Base-by-base conservation (phyloP, 2,797 vertebrate genomes). In the Sebastes kiyomatsui region DNA sequence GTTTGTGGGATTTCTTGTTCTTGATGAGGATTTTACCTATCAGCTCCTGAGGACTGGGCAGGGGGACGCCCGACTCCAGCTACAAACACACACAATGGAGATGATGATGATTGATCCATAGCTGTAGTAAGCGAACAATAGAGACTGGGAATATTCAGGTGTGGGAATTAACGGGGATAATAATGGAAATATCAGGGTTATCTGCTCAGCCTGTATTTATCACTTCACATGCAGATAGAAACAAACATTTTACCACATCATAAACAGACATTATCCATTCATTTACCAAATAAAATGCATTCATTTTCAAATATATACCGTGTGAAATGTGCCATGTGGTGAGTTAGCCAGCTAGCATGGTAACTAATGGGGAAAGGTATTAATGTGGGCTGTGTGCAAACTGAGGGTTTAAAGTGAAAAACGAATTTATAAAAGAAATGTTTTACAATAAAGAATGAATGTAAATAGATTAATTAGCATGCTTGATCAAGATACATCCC, bases 1-100 rank as follows among this genome's bases (percentile, higher is more conserved):
- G 97, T 90, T 99, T 99, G 80, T 98, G 98, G 65, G 99, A 99
- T 92, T 99, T 99, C 92, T 99, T 99, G 94, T 99, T 99, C 93
- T 99, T 99, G 90, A 99, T 97, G 78, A 99, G 95, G 67, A 99
- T 99, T 95, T 99, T 99, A 52, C 99, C 98, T 96, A 97, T 98
- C 84, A 99, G 95, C 91, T 99, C 99, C 92, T 96, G 96, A 60
- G 99, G 98, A 86, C 99, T 99, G 72, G 99, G 99, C 85, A 99
- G 96, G 28, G 97, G 96, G 85, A 97, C 93, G 0, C 97, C 97
- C 2, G 97, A 84, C 90, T 99, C 98, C 80, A 99, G 95, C 98
- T 99, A 27, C 56, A 83, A 25, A 84, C 28, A 82, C 13, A 77
- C 27, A 83, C 35, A 65, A 7, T 3, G 11, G 14, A 64, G 35